A percentile compares a stretch with the other conserved stretches of the same genome.
Evolutionary conservation across 2,888 invertebrate species (phyloP).

Genomic region (Limnephilus auricula): DNA sequence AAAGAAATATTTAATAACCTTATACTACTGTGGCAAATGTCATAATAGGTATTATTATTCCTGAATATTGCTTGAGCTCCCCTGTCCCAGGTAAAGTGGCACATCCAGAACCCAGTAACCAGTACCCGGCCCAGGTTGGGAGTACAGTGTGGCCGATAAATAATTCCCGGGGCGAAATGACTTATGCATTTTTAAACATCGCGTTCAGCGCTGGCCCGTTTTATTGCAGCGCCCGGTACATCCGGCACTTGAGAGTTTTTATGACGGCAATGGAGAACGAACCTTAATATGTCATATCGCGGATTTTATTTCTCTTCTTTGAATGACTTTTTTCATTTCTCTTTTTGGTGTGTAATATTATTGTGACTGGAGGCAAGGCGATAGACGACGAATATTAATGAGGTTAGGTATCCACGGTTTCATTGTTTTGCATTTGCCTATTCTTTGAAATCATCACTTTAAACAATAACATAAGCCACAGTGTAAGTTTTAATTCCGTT

Average conservation of each 20-base stretch:
- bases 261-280: not conserved
- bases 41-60: no score
- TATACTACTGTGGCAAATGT: no score
- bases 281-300: not conserved
- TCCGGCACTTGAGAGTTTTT: conserved; percentile 4
- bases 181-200: conserved; percentile 59
- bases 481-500: no score
- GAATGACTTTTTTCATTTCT: not conserved
- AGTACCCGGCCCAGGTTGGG: not conserved
- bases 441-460: no score
- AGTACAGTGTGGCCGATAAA: conserved; percentile 49
- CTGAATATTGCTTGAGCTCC: not conserved
- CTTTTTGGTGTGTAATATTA: no score
- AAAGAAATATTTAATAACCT: no score
- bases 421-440: no score
- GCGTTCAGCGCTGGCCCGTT: conserved; percentile 28
- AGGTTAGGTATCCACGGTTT: no score
- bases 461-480: no score
- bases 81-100: not conserved
- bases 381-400: no score
- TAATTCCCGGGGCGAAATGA: conserved; percentile 60
- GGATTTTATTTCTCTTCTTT: not conserved
- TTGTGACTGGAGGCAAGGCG: no score
- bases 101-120: not conserved
- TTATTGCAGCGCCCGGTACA: conserved; percentile 37